Percentiles rank a stretch among this genome's conserved stretches.
These are phyloP conservation scores for Hylyphantes graminicola DNA, from an alignment of 1,140 invertebrate species.

Conservation along the genomic window DNA sequence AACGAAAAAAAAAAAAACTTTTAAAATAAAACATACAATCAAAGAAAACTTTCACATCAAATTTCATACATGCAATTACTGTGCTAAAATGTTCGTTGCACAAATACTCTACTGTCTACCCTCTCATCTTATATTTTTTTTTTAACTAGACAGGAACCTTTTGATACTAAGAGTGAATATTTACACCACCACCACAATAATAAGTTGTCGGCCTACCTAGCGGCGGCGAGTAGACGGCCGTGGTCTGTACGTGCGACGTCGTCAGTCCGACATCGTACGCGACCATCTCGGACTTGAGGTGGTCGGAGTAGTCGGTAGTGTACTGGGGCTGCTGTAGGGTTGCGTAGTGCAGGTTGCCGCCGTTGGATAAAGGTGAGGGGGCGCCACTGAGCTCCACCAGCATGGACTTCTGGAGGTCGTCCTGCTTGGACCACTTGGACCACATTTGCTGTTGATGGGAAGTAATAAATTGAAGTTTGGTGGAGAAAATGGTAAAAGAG, in stretches of 20 bases:
- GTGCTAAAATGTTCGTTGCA: no score
- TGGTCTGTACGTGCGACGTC: constrained; percentile 76
- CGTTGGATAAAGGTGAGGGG: constrained; percentile 50
- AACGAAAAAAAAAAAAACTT: no score
- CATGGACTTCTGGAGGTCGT: constrained; percentile 56
- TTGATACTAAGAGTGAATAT: no score
- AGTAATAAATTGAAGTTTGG: not conserved
- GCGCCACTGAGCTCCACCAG: constrained; percentile 47
- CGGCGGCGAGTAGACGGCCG: constrained; percentile 80
- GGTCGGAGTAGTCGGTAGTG: constrained; percentile 49
- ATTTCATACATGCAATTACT: no score
- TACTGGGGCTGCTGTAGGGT: constrained; percentile 48
- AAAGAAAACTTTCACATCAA: no score
- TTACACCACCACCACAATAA: no score
- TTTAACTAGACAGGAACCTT: no score
- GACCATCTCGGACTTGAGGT: constrained; percentile 60
- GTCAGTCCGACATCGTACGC: constrained; percentile 75
- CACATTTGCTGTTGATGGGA: constrained; percentile 60
- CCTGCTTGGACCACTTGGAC: constrained; percentile 63
- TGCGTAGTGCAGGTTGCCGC: constrained; percentile 43
- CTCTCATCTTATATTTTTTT: no score
- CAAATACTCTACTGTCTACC: no score
- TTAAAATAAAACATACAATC: no score
- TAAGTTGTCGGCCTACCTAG: constrained; percentile 70
- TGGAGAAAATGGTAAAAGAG: not conserved